Evolutionary conservation across 2,888 invertebrate species (phyloP).

Genomic region (Agonum fuliginosum): DNA sequence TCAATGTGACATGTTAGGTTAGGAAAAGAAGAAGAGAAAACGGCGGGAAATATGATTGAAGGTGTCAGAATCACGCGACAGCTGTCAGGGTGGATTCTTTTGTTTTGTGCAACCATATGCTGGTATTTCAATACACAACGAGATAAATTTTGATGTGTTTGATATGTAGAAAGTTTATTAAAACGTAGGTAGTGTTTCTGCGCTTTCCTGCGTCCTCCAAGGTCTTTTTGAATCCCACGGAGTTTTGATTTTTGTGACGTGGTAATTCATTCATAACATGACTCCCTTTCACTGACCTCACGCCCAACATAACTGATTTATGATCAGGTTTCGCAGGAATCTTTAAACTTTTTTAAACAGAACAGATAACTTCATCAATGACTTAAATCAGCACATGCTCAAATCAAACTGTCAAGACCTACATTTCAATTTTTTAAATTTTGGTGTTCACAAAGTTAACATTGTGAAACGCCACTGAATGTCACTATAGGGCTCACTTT

Average conservation of each 20-base stretch:
- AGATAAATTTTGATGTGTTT: neutral
- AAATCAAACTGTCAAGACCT: too few relatives aligned
- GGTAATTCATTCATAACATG: conserved; percentile 52
- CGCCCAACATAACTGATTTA: conserved; percentile 1
- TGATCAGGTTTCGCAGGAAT: too few relatives aligned
- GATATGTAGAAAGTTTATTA: neutral
- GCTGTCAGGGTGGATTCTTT: neutral
- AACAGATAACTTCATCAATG: too few relatives aligned
- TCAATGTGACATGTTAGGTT: neutral
- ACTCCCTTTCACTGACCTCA: conserved; percentile 48
- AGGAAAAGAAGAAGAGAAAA: neutral
- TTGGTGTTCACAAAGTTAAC: too few relatives aligned
- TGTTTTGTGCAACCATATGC: conserved; percentile 10
- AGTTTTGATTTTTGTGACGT: conserved; percentile 43
- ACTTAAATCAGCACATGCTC: too few relatives aligned
- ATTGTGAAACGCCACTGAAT: too few relatives aligned
- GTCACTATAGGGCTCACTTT: too few relatives aligned
- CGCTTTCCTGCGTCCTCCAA: conserved; percentile 32
- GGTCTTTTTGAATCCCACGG: conserved; percentile 47
- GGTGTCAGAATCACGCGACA: neutral
- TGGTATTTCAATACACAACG: neutral
- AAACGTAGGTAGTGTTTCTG: conserved; percentile 35
- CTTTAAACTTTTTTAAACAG: too few relatives aligned
- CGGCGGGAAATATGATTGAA: neutral
- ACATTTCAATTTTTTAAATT: too few relatives aligned